phyloP scores from a whole-genome alignment of 2,888 invertebrate genomes.

The Lasioglossum pauxillum region DNA sequence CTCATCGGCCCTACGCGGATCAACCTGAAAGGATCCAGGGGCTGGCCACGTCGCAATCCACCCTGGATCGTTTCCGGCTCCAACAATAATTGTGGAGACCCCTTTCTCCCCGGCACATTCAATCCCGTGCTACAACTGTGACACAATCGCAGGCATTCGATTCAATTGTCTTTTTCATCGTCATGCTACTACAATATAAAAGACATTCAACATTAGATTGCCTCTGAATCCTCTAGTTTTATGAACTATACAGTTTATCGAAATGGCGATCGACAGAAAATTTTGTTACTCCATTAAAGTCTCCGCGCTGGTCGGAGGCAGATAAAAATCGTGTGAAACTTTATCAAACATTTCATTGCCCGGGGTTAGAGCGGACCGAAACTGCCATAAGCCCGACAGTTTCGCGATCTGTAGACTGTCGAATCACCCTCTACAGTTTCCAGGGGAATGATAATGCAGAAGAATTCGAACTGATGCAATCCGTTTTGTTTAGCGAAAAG shows the following conservation, averaged over 20 bases:
- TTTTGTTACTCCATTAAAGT: not conserved
- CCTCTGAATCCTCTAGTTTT: not conserved
- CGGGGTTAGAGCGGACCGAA: not conserved
- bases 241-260: not conserved
- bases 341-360: not conserved
- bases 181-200: not conserved
- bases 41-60: no score
- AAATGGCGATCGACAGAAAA: not conserved
- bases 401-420: not conserved
- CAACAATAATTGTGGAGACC: not conserved
- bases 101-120: not conserved
- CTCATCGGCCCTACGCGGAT: conserved; percentile 33
- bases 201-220: not conserved
- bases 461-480: not conserved
- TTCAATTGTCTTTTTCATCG: not conserved
- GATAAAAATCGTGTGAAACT: not conserved
- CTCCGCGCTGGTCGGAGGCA: not conserved
- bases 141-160: not conserved
- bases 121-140: not conserved
- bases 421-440: not conserved
- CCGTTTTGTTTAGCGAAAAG: not conserved
- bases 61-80: not conserved
- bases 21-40: not conserved
- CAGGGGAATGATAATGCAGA: not conserved
- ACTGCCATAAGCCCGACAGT: not conserved